Evolutionary conservation across 2,797 vertebrate genomes (phyloP), one percentile per base, ranked within the genome.

Genomic region (Mionectes olivaceus): DNA sequence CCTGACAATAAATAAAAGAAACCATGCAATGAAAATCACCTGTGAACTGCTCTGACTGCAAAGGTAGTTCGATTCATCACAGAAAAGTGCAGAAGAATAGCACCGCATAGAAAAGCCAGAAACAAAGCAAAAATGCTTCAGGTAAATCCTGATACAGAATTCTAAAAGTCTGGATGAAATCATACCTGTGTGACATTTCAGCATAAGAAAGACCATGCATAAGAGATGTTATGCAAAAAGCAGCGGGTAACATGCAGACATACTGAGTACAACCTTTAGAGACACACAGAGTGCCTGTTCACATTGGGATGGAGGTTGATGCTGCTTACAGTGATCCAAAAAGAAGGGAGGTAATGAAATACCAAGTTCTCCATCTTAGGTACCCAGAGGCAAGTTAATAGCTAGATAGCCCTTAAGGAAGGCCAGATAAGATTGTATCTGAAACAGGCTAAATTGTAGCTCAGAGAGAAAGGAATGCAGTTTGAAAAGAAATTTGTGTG

Each of bases 1-100:
- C 47, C 39, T 70, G 59, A 91, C 43, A 94, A 83, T 27, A 83
- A 78, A 78, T 44, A 83, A 90, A 86, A 90, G 88, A 74, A 86
- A 23, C 43, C 32, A 52, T 6, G 37, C 79, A 80, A 43, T 2
- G 19, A 81, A 55, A 57, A 90, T 86, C 83, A 57, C 57, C 59
- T 57, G 59, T 79, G 88, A 93, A 56, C 52, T 0, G 1, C 53
- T 87, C 71, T 35, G 37, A 68, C 27, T 0, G 0, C 5, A 83
- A 63, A 76, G 71, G 39, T 11, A 3, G 57, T 47, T 50, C 25
- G 41, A 78, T 78, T 71, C 73, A 47, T 23, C 70, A 43, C 19
- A 39, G 33, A 41, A 39, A 60, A 64, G 37, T 5, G 4, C 9
- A 71, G 49, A 91, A 89, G 75, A 93, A 63, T 1, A 87, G 49